Conservation (phyloP, 1,140 invertebrate genomes). For the Meloidogyne floridensis region DNA sequence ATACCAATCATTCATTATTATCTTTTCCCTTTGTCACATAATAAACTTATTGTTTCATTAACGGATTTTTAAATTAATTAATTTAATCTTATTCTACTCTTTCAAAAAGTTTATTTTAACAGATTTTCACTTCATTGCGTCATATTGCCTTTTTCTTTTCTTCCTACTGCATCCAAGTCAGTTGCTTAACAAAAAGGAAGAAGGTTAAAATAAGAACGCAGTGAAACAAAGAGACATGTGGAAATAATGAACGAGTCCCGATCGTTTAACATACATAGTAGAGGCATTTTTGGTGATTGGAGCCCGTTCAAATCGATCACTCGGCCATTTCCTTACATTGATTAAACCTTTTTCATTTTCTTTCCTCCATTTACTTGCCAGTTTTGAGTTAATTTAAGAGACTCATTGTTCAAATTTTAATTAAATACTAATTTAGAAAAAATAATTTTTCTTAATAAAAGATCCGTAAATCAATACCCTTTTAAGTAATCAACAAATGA, state of each 20-base stretch:
- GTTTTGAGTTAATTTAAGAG: neutral
- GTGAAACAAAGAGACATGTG: neutral
- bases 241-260: neutral
- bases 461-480: neutral
- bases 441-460: neutral
- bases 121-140: neutral
- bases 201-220: neutral
- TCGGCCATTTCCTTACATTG: neutral
- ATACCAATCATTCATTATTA: neutral
- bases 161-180: neutral
- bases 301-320: neutral
- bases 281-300: neutral
- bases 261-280: neutral
- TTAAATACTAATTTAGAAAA: neutral
- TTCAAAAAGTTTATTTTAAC: neutral
- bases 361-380: neutral
- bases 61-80: neutral
- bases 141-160: neutral
- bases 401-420: neutral
- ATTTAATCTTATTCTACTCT: constrained; percentile 1
- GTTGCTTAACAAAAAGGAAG: neutral
- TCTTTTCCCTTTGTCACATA: neutral
- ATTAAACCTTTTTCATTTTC: neutral
- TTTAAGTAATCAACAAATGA: neutral
- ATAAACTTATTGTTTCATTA: neutral